A percentile compares a stretch with the other conserved stretches of the same genome.
Conservation (phyloP, 2,113 vertebrate species). For the Pseudois nayaur region DNA sequence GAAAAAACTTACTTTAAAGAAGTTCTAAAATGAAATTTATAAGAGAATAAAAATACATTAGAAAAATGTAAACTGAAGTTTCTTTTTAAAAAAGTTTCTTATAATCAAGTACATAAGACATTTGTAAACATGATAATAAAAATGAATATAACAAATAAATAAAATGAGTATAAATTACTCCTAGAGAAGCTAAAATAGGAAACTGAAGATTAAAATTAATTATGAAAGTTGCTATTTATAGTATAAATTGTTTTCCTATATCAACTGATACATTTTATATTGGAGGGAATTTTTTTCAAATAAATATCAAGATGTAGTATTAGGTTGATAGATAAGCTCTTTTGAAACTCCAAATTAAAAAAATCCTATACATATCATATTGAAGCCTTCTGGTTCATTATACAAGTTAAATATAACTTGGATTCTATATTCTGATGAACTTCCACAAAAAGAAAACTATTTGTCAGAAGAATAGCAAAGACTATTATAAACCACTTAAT, state of each 20-base stretch:
- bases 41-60: neutral
- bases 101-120: neutral
- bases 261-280: neutral
- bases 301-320: neutral
- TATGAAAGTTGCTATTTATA: neutral
- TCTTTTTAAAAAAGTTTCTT: neutral
- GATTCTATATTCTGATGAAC: neutral
- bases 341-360: neutral
- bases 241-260: neutral
- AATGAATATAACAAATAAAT: neutral
- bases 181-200: neutral
- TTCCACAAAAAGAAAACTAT: neutral
- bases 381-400: neutral
- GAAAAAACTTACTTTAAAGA: neutral
- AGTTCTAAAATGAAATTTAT: neutral
- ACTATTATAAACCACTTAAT: neutral
- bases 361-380: neutral
- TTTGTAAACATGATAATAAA: neutral
- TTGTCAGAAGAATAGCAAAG: neutral
- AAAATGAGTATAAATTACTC: neutral
- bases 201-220: neutral
- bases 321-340: neutral
- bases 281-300: neutral
- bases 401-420: neutral
- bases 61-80: neutral